Evolutionary conservation across 2,888 invertebrate genomes (phyloP), one percentile per base, ranked within the genome.

Genomic region (Gerosis bhagava): DNA sequence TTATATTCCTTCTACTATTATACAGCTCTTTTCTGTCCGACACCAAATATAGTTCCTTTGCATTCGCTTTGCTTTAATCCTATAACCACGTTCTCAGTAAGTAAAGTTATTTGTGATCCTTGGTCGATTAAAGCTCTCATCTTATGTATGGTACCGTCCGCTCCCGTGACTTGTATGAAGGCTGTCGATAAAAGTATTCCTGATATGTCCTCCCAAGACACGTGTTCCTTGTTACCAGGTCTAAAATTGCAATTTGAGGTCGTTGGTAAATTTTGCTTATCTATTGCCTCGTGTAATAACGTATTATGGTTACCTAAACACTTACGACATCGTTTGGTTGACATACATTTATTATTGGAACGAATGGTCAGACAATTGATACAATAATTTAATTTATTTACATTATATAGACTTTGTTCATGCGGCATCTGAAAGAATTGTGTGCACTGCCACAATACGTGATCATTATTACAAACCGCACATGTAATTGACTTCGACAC

Each of bases 101-200:
- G 47, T 1, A 58, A n/a, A 1, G 52, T 52, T 5, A 43, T 42
- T 36, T 55, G 55, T 5, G 55, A 57, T 3, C 57, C 57, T 26
- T 55, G 57, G 32, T 57, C 55, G 1, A 54, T 12, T 8, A 45
- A 29, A 2, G 45, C 51, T 35, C 49, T 36, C 35, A 46, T 24
- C 6, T 2, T 40, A 13, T 44, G 25, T 15, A 32, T 28, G 2
- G 28, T n/a, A 1, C 54, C 53, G 25, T 57, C 51, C 2, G 21
- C 25, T 12, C 32, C 39, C 25, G 37, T 34, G 2, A 57, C 49
- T 1, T 51, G 40, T 2, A 51, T 21, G 10, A 40, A 24, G 1
- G 51, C 53, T 1, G 50, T 53, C 3, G 55, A 24, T 45, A 57
- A 22, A 22, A 49, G 21, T 12, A 47, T 47, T 16, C 40, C 40